Evolutionary conservation across 2,797 vertebrate genomes (phyloP).

Genomic region (Melopsittacus undulatus): DNA sequence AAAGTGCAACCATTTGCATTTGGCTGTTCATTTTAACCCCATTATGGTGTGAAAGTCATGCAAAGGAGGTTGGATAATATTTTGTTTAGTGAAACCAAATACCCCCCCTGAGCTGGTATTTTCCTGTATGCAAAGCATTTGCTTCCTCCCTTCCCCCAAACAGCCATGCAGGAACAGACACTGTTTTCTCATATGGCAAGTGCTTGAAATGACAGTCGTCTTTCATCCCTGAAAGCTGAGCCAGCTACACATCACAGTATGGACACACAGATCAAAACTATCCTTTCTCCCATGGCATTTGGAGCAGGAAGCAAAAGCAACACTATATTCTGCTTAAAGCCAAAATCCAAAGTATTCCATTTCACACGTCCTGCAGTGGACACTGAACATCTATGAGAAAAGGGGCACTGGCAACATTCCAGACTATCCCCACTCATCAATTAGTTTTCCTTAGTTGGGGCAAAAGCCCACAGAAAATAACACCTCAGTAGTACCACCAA

Average conservation of each 20-base stretch:
- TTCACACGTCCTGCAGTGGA: neutral
- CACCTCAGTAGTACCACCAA: neutral
- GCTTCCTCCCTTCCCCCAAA: neutral
- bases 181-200: neutral
- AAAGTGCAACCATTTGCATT: slow-evolving; percentile 14
- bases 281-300: neutral
- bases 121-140: slow-evolving; percentile 22
- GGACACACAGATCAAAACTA: neutral
- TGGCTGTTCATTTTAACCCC: neutral
- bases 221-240: slow-evolving; percentile 30
- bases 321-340: neutral
- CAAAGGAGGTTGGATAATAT: slow-evolving; percentile 28
- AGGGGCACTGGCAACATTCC: neutral
- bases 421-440: neutral
- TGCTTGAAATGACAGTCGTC: neutral
- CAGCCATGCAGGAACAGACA: neutral
- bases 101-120: neutral
- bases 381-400: neutral
- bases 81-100: slow-evolving; percentile 56
- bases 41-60: neutral
- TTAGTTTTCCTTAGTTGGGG: neutral
- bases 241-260: neutral
- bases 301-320: slow-evolving; percentile 34
- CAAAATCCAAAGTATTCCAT: neutral
- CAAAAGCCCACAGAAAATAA: neutral